Conservation (phyloP, 2,113 vertebrate genomes). For the Coptodon bakossiorum region DNA sequence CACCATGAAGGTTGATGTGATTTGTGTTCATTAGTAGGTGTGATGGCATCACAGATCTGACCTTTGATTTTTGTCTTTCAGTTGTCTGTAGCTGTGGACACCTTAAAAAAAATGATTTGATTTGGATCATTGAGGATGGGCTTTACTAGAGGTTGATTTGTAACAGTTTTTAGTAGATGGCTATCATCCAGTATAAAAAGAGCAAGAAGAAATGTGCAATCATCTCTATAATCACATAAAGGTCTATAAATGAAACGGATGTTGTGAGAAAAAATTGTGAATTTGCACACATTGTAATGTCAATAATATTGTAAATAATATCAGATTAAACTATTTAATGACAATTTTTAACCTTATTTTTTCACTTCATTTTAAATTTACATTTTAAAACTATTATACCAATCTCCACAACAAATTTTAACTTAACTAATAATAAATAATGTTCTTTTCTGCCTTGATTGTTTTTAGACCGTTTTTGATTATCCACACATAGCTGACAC, state of each 20-base stretch:
- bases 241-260: too few species aligned
- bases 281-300: too few species aligned
- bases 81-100: not conserved
- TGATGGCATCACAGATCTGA: not conserved
- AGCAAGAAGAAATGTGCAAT: not conserved
- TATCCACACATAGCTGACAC: too few species aligned
- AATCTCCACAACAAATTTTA: not conserved
- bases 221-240: not conserved
- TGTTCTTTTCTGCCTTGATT: too few species aligned
- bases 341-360: too few species aligned
- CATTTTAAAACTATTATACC: not conserved
- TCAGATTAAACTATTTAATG: too few species aligned
- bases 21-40: not conserved
- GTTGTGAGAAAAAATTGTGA: too few species aligned
- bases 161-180: too few species aligned
- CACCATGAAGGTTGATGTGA: not conserved
- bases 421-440: too few species aligned
- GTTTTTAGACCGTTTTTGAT: too few species aligned
- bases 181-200: not conserved
- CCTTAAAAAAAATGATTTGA: not conserved
- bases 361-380: too few species aligned
- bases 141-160: not conserved
- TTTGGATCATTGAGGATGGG: not conserved
- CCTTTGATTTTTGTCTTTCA: not conserved
- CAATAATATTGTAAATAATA: too few species aligned